These are phyloP conservation scores for Drosophila bunnanda DNA, from an alignment of 2,888 invertebrate species.

Conservation along the genomic window DNA sequence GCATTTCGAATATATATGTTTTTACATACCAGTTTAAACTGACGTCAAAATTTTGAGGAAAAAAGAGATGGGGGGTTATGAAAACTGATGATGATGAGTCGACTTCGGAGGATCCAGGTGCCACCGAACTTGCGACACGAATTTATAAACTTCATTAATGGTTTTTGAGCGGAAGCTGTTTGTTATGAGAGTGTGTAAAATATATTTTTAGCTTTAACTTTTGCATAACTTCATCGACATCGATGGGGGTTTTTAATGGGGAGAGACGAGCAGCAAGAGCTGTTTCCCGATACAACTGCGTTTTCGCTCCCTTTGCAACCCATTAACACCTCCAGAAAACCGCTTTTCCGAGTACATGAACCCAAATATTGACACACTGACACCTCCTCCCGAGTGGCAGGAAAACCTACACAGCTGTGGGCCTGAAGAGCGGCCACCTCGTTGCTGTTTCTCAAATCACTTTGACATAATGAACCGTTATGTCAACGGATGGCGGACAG, in stretches of 20 bases:
- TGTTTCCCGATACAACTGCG: no score
- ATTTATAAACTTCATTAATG: conserved; percentile 65
- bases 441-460: conserved; percentile 62
- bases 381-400: not conserved
- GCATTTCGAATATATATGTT: conserved; percentile 9
- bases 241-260: conserved; percentile 9
- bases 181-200: conserved; percentile 54
- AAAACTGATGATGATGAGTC: conserved; percentile 48
- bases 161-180: conserved; percentile 43
- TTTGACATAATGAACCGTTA: conserved; percentile 79
- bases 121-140: conserved; percentile 54
- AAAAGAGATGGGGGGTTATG: conserved; percentile 43
- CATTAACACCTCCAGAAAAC: conserved; percentile 13
- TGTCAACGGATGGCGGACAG: conserved; percentile 48
- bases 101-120: conserved; percentile 10
- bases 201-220: conserved; percentile 40
- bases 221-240: conserved; percentile 52
- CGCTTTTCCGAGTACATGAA: conserved; percentile 16
- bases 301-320: not conserved
- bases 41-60: conserved; percentile 23
- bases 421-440: conserved; percentile 17
- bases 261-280: not conserved
- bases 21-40: conserved; percentile 14
- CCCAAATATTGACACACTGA: conserved; percentile 12
- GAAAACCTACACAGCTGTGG: conserved; percentile 21